Percentiles rank a stretch among this genome's conserved stretches.
Conservation (phyloP, 2,888 invertebrate genomes). For the Glomeris marginata region DNA sequence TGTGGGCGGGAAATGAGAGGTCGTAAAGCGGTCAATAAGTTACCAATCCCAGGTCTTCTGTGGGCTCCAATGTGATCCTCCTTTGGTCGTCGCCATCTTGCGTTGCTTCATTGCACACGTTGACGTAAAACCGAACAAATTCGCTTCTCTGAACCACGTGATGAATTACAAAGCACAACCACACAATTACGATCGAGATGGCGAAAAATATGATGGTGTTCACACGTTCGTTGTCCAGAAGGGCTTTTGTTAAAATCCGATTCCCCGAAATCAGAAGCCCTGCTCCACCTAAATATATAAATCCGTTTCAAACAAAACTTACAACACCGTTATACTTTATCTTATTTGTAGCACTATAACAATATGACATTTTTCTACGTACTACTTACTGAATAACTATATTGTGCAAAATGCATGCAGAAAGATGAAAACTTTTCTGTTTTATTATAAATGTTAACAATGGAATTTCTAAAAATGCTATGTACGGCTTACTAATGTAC, state of each 20-base stretch:
- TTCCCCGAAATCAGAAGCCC: conserved; percentile 75
- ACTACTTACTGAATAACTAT: no score
- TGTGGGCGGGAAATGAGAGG: background rate
- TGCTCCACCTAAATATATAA: conserved; percentile 48
- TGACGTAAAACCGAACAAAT: conserved; percentile 68
- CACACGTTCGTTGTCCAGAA: conserved; percentile 55
- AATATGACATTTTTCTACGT: no score
- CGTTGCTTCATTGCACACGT: conserved; percentile 40
- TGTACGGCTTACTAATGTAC: no score
- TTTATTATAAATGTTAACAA: no score
- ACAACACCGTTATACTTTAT: background rate
- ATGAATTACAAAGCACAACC: conserved; percentile 61
- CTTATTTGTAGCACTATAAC: no score
- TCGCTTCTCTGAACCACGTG: conserved; percentile 60
- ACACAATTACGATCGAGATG: conserved; percentile 58
- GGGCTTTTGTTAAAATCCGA: conserved; percentile 64
- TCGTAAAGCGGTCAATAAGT: conserved; percentile 19
- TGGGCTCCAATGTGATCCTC: conserved; percentile 65
- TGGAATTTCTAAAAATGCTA: no score
- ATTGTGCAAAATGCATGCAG: no score
- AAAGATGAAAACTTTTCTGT: no score
- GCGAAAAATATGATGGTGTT: conserved; percentile 79
- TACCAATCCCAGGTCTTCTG: conserved; percentile 69
- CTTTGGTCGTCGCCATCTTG: conserved; percentile 31
- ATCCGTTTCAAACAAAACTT: background rate